Percentiles rank a stretch among this genome's conserved stretches.
These are phyloP conservation scores for Megastigmus dorsalis DNA, from an alignment of 2,888 invertebrate genomes.

Conservation along the genomic window DNA sequence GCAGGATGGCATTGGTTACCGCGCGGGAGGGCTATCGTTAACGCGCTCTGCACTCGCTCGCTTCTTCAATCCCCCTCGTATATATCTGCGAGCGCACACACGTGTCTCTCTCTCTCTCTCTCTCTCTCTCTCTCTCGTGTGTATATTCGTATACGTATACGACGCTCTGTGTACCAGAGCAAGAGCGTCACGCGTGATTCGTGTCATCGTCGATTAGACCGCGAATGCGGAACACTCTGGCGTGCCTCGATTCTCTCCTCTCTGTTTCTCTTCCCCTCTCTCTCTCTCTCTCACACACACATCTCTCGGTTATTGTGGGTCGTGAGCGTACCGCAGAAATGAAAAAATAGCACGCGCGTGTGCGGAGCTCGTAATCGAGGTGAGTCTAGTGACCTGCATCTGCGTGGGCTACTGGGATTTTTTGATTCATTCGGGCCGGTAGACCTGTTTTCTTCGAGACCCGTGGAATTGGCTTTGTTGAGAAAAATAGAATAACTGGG, in stretches of 20 bases:
- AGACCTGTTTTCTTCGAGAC: too few species aligned
- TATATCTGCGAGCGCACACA: constrained; percentile 8
- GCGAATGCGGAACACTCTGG: constrained; percentile 59
- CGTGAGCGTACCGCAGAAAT: not conserved
- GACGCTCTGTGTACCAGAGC: too few species aligned
- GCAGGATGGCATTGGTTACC: constrained; percentile 58
- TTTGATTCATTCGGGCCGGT: too few species aligned
- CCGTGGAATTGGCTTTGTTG: too few species aligned
- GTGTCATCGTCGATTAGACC: constrained; percentile 63
- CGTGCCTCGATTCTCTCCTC: not conserved
- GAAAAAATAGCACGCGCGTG: not conserved
- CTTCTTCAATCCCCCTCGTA: constrained; percentile 54
- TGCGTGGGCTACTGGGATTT: too few species aligned
- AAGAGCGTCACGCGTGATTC: constrained; percentile 62
- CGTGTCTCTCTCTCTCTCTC: too few species aligned
- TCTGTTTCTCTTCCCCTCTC: not conserved
- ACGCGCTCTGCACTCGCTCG: constrained; percentile 49
- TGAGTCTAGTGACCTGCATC: constrained; percentile 52
- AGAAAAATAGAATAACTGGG: too few species aligned
- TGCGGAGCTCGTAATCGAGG: too few species aligned
- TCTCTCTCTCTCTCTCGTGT: too few species aligned
- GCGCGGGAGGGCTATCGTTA: constrained; percentile 54
- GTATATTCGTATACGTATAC: too few species aligned
- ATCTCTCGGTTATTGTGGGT: not conserved
- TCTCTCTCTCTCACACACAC: too few species aligned